Base-by-base conservation (phyloP, 2,113 vertebrate species). In the Carollia perspicillata region DNA sequence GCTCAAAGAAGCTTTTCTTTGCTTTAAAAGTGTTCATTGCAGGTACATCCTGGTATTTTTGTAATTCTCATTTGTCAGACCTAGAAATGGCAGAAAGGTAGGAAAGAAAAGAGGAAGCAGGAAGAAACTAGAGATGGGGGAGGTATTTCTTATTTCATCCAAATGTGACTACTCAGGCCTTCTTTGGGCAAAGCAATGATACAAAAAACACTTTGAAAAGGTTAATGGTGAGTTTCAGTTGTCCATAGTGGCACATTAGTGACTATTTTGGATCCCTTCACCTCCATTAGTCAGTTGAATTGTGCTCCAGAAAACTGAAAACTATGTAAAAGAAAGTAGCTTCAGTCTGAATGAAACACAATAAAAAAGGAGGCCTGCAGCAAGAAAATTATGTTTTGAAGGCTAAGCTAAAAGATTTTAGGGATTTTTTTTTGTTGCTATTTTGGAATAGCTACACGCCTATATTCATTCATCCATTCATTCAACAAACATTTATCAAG, bases 331-430 rank as follows among this genome's bases (percentile, higher is more conserved):
- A 37, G 53, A 47, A 86, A 92, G 51, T 84, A 78, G 79, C 69
- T 95, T 92, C n/a, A 95, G 13, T 37, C n/a, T 80, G 44, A 93
- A 74, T 49, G 37, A 94, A 95, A 35, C 20, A 69, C 66, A 83
- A 74, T 26, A 42, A 71, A 72, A 93, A 93, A 84, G 10, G 16
- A 94, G 53, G 33, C 69, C 37, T 92, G 35, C 14, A 35, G 26
- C n/a, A 95, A 90, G 42, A 96, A 85, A 92, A 90, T 93, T 68
- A 81, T 44, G 66, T 84, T 95, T 89, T 47, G 77, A 93, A 90
- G 66, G 74, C 69, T 69, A 78, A 78, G 47, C 11, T 37, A 65
- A 58, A 88, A 66, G 14, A 11, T 30, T 68, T 93, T 79, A 26
- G 53, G 69, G 26, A 74, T 84, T 63, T 79, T 63, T 63, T 58